Base-by-base conservation (phyloP, 1,140 invertebrate species). In the Atta colombica region DNA sequence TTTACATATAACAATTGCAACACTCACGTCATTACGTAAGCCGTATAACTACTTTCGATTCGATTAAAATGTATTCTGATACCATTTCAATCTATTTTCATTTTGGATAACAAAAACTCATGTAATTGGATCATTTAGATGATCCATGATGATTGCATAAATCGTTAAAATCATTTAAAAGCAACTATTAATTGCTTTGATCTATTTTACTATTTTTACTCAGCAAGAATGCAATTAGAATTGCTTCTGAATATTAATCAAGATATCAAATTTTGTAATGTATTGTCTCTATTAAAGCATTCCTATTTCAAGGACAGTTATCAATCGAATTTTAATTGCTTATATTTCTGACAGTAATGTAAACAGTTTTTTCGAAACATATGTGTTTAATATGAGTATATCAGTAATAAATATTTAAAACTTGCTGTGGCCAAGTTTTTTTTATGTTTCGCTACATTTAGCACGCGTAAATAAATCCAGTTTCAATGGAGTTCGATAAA, bases 1-100 rank as follows among this genome's bases (percentile, higher is more conserved):
- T 84, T n/a, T 35, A 21, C n/a, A 21, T 72, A 58, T 18, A 71
- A 81, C 71, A 84, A 84, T 84, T 84, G 80, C 80, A 84, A 84
- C 80, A 84, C 45, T 75, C 14, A 0, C 2, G 12, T 63, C 35
- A 35, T 84, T 84, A 58, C 80, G n/a, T 25, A 58, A 84, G 55
- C 3, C 80, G 12, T 18, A 14, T 49, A 82, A 72, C 69, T 51
- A 74, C 69, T 84, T 61, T 84, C 80, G 14, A 60, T 31, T 82
- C 12, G 1, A 82, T 82, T 60, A 58, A 72, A 58, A 82, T 68
- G 25, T 51, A 58, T 82, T 74, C 39, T 7, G 14, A 31, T 49
- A 58, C 0, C 4, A 25, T 2, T 5, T 6, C 66, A 35, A 31
- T 45, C 18, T 82, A 18, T 69, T 6, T 14, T 39, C 5, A 25